Percentiles rank a stretch among this genome's conserved stretches.
Conservation (phyloP, 1,140 invertebrate species). For the Pseudomyrmex pallidus region DNA sequence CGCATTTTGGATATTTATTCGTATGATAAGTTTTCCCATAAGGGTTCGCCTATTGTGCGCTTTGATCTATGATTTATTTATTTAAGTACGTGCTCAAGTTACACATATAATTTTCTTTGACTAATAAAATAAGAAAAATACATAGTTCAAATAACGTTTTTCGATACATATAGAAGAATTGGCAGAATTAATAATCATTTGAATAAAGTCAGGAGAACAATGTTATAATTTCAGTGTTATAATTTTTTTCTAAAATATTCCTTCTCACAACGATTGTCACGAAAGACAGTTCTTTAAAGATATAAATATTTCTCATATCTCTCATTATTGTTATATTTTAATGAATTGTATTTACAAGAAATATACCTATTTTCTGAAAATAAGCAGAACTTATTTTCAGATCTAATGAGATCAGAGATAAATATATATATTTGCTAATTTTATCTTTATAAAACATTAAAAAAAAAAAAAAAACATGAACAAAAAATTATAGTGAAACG, state of each 20-base stretch:
- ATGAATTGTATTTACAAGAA: no score
- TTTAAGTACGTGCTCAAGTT: conserved; percentile 23
- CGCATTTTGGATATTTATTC: conserved; percentile 38
- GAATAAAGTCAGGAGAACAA: neutral
- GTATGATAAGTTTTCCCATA: conserved; percentile 23
- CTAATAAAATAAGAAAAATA: neutral
- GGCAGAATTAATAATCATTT: neutral
- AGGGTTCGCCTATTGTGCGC: conserved; percentile 10
- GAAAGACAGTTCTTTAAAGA: no score
- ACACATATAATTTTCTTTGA: conserved; percentile 31
- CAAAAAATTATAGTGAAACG: neutral
- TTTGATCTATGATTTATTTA: conserved; percentile 26
- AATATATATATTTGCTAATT: no score
- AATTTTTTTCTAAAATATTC: conserved; percentile 13
- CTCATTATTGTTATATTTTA: no score
- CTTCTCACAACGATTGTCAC: neutral
- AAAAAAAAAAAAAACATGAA: neutral
- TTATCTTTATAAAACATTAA: no score
- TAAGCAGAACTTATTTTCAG: no score
- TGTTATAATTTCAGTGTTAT: conserved; percentile 1
- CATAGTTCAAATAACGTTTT: no score
- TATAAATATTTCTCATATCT: no score
- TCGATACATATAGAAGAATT: neutral
- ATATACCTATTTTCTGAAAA: no score
- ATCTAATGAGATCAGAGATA: no score